Conservation (phyloP, 1,140 invertebrate genomes). For the Eubasilissa regina region DNA sequence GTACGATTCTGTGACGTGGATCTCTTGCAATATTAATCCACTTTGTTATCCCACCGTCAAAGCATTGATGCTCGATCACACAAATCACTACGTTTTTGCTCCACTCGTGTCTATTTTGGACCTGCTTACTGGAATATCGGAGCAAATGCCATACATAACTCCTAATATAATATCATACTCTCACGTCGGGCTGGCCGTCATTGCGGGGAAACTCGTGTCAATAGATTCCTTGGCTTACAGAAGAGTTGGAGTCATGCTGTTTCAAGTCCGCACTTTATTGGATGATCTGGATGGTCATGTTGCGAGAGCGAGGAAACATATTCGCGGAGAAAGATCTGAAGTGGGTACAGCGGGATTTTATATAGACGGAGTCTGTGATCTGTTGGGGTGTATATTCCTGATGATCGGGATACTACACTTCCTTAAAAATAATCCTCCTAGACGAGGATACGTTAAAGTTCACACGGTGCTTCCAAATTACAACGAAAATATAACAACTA, state of each 20-base stretch:
- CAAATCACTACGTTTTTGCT: constrained; percentile 84
- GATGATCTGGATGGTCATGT: constrained; percentile 88
- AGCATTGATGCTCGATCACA: constrained; percentile 81
- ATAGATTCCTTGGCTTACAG: constrained; percentile 78
- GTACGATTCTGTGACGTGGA: constrained; percentile 75
- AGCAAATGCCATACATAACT: constrained; percentile 77
- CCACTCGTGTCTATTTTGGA: constrained; percentile 80
- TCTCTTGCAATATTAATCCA: constrained; percentile 80
- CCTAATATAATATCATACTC: constrained; percentile 85
- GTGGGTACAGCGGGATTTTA: constrained; percentile 81
- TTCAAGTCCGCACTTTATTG: constrained; percentile 83
- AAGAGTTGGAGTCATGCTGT: constrained; percentile 80
- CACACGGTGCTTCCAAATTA: constrained; percentile 70
- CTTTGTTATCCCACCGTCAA: constrained; percentile 84
- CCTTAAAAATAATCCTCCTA: constrained; percentile 79
- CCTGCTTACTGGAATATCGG: constrained; percentile 76
- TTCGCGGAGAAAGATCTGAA: constrained; percentile 81
- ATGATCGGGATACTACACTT: constrained; percentile 78
- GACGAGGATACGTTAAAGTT: constrained; percentile 78
- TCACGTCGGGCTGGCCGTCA: constrained; percentile 81
- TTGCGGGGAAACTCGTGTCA: constrained; percentile 79
- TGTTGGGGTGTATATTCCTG: constrained; percentile 79
- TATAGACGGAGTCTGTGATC: constrained; percentile 83
- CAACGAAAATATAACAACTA: constrained; percentile 68
- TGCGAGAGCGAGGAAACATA: constrained; percentile 78